phyloP scores from a whole-genome alignment of 2,888 invertebrate species.

The Cactoblastis cactorum region DNA sequence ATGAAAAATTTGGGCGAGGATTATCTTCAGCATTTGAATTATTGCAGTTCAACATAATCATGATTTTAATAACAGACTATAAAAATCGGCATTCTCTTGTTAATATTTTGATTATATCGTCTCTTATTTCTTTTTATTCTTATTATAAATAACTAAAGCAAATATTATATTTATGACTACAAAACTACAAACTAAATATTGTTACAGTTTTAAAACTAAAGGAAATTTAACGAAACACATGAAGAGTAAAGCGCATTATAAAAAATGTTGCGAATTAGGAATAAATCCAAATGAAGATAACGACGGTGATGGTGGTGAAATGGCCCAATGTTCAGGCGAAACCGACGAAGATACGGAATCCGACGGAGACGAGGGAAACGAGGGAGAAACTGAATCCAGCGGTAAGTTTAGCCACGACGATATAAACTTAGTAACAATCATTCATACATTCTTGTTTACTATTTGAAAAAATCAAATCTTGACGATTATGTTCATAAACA shows the following conservation, averaged over 20 bases:
- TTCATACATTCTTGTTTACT: no score
- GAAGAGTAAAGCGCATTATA: conserved; percentile 98
- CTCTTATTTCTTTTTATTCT: no score
- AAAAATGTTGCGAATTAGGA: conserved; percentile 92
- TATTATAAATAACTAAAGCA: no score
- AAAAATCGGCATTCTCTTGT: no score
- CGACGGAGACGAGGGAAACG: conserved; percentile 81
- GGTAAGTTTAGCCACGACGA: conserved; percentile 64
- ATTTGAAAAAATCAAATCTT: no score
- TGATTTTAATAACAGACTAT: no score
- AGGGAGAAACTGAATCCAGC: conserved; percentile 82
- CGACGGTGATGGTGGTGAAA: conserved; percentile 78
- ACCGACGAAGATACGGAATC: conserved; percentile 83
- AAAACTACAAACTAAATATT: conserved; percentile 15
- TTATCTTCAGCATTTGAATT: no score
- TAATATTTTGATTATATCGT: no score
- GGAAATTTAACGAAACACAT: conserved; percentile 98
- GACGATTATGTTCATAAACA: no score
- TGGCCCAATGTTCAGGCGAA: conserved; percentile 76
- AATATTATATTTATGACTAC: not conserved
- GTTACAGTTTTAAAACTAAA: conserved; percentile 96
- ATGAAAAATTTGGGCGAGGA: no score
- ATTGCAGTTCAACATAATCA: no score
- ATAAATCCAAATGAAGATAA: conserved; percentile 87
- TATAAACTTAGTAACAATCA: not conserved